These are phyloP conservation scores for Macroteleia sp. DNA, from an alignment of 2,888 invertebrate species.

Conservation along the genomic window DNA sequence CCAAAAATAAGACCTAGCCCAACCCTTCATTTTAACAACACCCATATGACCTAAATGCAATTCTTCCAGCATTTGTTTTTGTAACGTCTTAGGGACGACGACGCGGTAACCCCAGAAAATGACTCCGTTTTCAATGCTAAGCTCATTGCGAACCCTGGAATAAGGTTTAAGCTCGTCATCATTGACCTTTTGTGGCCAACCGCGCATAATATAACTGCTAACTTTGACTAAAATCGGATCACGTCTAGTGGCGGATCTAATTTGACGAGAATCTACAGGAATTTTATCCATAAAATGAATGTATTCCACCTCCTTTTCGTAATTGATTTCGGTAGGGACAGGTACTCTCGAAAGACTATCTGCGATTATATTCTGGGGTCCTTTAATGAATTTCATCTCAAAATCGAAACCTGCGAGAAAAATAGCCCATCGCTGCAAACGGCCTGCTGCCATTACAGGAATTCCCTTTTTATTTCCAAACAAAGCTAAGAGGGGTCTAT, in stretches of 20 bases:
- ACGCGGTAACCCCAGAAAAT: constrained; percentile 69
- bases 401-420: constrained; percentile 26
- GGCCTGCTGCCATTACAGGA: constrained; percentile 28
- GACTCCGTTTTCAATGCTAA: constrained; percentile 34
- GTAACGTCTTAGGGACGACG: constrained; percentile 46
- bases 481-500: constrained; percentile 70
- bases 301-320: constrained; percentile 8
- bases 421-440: constrained; percentile 40
- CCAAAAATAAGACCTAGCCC: constrained; percentile 57
- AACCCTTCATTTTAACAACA: constrained; percentile 46
- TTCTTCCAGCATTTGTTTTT: constrained; percentile 28
- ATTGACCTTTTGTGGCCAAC: constrained; percentile 56
- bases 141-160: constrained; percentile 10
- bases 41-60: constrained; percentile 58
- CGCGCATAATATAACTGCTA: constrained; percentile 36
- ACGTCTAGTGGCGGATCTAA: constrained; percentile 4
- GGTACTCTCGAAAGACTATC: constrained; percentile 48
- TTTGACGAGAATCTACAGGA: constrained; percentile 6
- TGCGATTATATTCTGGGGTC: constrained; percentile 21
- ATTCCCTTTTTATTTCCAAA: constrained; percentile 45
- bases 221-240: constrained; percentile 27
- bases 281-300: constrained; percentile 39
- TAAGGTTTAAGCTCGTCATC: constrained; percentile 11
- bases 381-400: constrained; percentile 27
- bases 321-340: neutral